Evolutionary conservation across 2,113 vertebrate species (phyloP).

Genomic region (Nesoenas mayeri): DNA sequence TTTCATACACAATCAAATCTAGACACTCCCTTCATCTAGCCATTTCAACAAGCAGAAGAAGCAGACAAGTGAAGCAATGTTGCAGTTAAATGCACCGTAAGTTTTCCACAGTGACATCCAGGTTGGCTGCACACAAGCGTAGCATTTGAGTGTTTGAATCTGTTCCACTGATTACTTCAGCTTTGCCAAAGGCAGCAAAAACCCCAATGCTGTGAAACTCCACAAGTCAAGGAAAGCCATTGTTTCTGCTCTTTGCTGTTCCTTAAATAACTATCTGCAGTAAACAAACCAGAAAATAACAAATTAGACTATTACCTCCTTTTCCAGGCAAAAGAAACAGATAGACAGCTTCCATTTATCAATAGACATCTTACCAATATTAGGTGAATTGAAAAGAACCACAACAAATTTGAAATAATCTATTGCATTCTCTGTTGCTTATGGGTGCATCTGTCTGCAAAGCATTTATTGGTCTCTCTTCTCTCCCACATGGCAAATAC

Average conservation of each 20-base stretch:
- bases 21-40: neutral
- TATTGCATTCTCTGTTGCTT: neutral
- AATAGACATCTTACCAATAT: neutral
- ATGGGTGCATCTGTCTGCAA: neutral
- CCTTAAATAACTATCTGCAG: neutral
- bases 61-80: neutral
- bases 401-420: neutral
- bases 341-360: conserved; percentile 3
- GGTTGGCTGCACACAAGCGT: neutral
- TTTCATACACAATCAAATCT: neutral
- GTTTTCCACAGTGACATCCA: neutral
- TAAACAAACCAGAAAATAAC: conserved; percentile 43
- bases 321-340: conserved; percentile 1
- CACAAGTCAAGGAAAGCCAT: conserved; percentile 2
- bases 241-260: neutral
- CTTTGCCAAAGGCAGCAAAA: conserved; percentile 5
- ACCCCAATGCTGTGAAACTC: neutral
- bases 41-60: neutral
- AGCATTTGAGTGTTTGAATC: neutral
- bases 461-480: neutral
- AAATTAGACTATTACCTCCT: neutral
- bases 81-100: conserved; percentile 6
- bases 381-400: neutral
- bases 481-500: fast-evolving
- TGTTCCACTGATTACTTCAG: conserved; percentile 19